Conservation (phyloP, 2,888 invertebrate genomes). For the Papilio demoleus region DNA sequence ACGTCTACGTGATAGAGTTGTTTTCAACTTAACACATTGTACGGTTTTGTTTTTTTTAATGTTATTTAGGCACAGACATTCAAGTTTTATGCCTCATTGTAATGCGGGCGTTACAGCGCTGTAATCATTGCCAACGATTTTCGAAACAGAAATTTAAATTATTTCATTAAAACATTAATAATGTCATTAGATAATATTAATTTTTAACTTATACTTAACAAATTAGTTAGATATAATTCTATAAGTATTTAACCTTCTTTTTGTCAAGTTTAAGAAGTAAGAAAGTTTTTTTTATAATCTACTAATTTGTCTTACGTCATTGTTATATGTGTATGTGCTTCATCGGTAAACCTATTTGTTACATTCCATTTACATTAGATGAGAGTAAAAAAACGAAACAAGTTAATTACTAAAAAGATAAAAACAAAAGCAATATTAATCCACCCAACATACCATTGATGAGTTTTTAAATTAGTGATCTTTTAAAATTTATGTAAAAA, state of each 20-base stretch:
- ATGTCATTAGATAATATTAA: conserved; percentile 14
- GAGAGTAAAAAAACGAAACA: conserved; percentile 8
- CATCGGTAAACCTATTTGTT: background rate
- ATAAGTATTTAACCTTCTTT: background rate
- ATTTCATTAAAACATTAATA: conserved; percentile 4
- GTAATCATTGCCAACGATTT: conserved; percentile 23
- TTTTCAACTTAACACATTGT: conserved; percentile 45
- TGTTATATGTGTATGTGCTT: background rate
- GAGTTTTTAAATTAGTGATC: conserved; percentile 41
- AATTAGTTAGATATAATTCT: too few species aligned
- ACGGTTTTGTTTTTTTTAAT: conserved; percentile 44
- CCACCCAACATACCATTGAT: conserved; percentile 40
- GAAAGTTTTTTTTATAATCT: too few species aligned
- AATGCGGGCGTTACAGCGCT: conserved; percentile 46
- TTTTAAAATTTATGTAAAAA: conserved; percentile 54
- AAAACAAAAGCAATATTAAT: conserved; percentile 18
- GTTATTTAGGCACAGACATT: conserved; percentile 52
- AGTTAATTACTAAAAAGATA: conserved; percentile 4
- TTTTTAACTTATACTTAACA: too few species aligned
- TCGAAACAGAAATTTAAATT: background rate
- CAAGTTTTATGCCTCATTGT: conserved; percentile 63
- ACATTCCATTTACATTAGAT: background rate
- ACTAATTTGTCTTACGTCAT: too few species aligned
- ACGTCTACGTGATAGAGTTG: conserved; percentile 42
- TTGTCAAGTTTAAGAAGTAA: background rate